phyloP scores from a whole-genome alignment of 2,113 vertebrate genomes.

The Chaenogobius annularis region DNA sequence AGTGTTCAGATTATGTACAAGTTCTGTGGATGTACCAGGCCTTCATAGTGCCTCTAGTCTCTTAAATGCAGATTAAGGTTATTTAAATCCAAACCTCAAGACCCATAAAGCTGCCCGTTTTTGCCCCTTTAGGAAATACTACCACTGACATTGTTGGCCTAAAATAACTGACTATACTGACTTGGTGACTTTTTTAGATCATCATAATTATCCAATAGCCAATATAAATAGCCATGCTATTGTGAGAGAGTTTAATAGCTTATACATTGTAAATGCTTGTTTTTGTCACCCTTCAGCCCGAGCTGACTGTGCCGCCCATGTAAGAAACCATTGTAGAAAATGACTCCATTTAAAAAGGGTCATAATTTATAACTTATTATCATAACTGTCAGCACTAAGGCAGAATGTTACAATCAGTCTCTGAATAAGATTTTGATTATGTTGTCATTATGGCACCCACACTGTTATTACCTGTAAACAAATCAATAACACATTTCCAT shows the following conservation, averaged over 20 bases:
- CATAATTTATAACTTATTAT: background rate
- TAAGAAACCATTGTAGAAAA: too few species aligned
- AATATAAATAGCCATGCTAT: too few species aligned
- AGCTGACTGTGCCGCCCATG: background rate
- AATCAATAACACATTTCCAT: too few species aligned
- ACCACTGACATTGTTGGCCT: background rate
- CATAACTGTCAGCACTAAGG: background rate
- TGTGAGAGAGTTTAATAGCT: too few species aligned
- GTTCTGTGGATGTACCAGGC: background rate
- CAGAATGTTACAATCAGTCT: background rate
- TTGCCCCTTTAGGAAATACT: background rate
- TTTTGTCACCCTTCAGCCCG: too few species aligned
- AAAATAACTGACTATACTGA: background rate
- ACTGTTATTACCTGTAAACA: too few species aligned
- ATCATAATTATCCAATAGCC: background rate
- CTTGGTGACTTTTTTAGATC: background rate
- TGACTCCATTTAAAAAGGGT: too few species aligned
- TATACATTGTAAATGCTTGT: too few species aligned
- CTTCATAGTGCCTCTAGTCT: too few species aligned
- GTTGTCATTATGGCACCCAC: background rate
- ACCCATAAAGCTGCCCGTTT: background rate
- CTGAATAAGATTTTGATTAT: background rate
- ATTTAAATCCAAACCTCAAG: background rate
- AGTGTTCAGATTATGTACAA: constrained; percentile 12
- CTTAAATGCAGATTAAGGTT: background rate